Base-by-base conservation (phyloP, 2,797 vertebrate genomes). In the Aplochiton taeniatus region DNA sequence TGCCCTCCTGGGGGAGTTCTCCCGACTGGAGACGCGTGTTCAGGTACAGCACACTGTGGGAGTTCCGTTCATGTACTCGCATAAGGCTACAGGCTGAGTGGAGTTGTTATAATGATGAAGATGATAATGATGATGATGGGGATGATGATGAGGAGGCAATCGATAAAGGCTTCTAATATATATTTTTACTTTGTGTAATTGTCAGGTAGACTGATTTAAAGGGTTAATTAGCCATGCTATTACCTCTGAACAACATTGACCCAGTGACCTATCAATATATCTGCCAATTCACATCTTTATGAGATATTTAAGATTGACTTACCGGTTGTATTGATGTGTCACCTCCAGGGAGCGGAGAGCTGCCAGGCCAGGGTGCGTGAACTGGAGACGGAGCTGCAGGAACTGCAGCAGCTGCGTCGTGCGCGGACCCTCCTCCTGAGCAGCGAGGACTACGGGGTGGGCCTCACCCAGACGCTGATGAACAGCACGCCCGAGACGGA, bases 371-470 rank as follows among this genome's bases (percentile, higher is more conserved):
- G 97, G 14, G 95, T 98, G 19, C 92, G 93, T 48, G 98, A 98
- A 82, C 77, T 99, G 76, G 98, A 99, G 79, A 93, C 91, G 0
- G 97, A 99, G 89, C 93, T 99, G 1, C 91, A 93, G 73, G 98
- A 99, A 90, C 91, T 99, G 49, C 97, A 98, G 80, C 96, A 98
- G 89, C 94, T 98, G 69, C 96, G 96, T 20, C 95, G 95, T 14
- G 89, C 91, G 11, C 83, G 92, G 8, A 94, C 93, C 4, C 95
- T 95, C 78, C 90, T 98, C 58, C 91, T 98, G 73, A 92, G 93
- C 60, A 86, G 91, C 16, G 92, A 90, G 69, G 95, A 98, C 4
- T 95, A 98, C n/a, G 95, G 94, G 13, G 89, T 96, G 61, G 89
- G 94, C 0, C 93, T 91, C 0, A 84, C 88, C 55, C 90, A 98